Conservation (phyloP, 2,113 vertebrate species). For the Equus quagga region DNA sequence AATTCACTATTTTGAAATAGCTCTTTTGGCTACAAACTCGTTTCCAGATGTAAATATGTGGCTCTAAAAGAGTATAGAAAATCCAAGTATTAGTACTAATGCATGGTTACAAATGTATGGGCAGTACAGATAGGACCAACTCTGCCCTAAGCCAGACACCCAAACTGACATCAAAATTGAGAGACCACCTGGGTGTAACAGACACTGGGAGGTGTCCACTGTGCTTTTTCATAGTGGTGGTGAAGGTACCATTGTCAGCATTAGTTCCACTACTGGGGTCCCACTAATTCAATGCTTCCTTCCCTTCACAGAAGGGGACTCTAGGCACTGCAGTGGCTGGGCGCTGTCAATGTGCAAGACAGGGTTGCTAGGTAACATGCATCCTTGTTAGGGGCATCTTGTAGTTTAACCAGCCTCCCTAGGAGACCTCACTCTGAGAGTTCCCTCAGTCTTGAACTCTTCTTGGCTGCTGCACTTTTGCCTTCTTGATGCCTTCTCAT, state of each 20-base stretch:
- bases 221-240: not conserved
- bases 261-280: not conserved
- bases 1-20: not conserved
- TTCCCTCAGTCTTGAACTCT: not conserved
- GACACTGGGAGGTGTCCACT: not conserved
- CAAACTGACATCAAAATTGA: not conserved
- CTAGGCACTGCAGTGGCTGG: not conserved
- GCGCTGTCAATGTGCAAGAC: not conserved
- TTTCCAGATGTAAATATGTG: not conserved
- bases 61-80: not conserved
- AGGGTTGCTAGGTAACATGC: not conserved
- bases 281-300: not conserved
- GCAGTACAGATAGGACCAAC: not conserved
- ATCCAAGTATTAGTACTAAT: not conserved
- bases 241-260: not conserved
- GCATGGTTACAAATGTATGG: not conserved
- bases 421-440: not conserved
- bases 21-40: not conserved
- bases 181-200: not conserved
- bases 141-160: not conserved
- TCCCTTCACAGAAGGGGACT: not conserved
- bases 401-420: not conserved
- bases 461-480: slow-evolving; percentile 12
- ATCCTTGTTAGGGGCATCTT: not conserved
- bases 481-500: slow-evolving; percentile 52